Evolutionary conservation across 2,113 vertebrate genomes (phyloP).

Genomic region (Casuarius casuarius): DNA sequence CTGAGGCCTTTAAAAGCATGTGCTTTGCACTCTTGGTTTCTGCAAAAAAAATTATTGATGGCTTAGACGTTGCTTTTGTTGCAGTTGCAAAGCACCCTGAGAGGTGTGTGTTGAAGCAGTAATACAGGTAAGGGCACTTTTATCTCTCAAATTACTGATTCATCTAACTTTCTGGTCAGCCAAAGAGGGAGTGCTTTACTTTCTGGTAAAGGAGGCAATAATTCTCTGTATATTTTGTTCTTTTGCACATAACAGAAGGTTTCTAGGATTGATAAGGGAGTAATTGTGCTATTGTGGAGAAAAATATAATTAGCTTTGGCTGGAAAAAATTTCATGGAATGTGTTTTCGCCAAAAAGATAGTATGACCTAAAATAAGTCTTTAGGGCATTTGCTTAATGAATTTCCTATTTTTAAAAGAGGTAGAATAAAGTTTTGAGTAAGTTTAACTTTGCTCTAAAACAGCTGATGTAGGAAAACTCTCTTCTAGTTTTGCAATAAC

Average conservation of each 20-base stretch:
- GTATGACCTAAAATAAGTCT: not conserved
- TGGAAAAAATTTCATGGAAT: not conserved
- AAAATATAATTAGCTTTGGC: not conserved
- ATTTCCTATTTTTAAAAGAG: not conserved
- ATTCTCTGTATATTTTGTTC: not conserved
- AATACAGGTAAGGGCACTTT: not conserved
- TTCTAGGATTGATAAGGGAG: not conserved
- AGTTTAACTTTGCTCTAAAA: not conserved
- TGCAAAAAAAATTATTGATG: not conserved
- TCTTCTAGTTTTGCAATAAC: not conserved
- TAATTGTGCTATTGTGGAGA: not conserved
- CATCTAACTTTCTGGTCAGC: not conserved
- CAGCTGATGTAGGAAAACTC: not conserved
- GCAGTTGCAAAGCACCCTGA: not conserved
- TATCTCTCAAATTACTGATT: not conserved
- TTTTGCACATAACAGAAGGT: not conserved
- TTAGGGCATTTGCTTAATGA: not conserved
- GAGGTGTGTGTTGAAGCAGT: not conserved
- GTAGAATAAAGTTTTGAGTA: not conserved
- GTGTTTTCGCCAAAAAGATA: not conserved
- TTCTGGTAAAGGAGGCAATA: not conserved
- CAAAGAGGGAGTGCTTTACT: not conserved
- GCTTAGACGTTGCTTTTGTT: not conserved
- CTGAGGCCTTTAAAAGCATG: not conserved
- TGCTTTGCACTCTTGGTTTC: not conserved